Conservation (phyloP, 2,113 vertebrate genomes). For the Dicentrarchus labrax region DNA sequence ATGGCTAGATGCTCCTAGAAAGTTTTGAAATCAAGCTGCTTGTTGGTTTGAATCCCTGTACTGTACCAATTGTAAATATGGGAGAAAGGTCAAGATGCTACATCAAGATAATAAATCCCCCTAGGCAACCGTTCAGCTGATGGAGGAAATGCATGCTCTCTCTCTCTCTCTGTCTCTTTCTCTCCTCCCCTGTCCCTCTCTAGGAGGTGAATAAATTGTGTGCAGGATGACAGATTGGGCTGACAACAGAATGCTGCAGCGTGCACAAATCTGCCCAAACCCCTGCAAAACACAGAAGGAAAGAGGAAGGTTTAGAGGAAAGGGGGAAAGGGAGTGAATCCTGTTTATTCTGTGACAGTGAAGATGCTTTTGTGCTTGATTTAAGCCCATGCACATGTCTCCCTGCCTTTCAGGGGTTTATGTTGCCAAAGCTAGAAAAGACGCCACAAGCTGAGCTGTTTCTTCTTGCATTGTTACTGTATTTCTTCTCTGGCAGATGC, state of each 20-base stretch:
- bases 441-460: slow-evolving; percentile 5
- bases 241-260: slow-evolving; percentile 33
- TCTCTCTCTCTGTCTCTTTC: neutral
- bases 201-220: neutral
- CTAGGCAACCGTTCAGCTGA: neutral
- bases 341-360: neutral
- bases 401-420: neutral
- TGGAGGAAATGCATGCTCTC: too few relatives aligned
- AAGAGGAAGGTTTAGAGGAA: neutral
- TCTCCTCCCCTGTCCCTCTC: neutral
- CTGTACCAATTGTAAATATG: neutral
- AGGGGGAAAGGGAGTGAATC: neutral
- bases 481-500: neutral
- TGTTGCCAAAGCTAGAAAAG: neutral
- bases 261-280: slow-evolving; percentile 31
- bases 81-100: slow-evolving; percentile 11
- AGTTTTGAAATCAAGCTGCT: neutral
- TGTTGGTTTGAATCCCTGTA: neutral
- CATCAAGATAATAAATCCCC: slow-evolving; percentile 28
- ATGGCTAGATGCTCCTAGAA: neutral
- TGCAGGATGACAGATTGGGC: slow-evolving; percentile 39
- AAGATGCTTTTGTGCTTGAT: neutral
- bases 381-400: slow-evolving; percentile 2
- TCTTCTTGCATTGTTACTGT: neutral
- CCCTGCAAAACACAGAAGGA: neutral